Evolutionary conservation across 2,113 vertebrate genomes (phyloP).

Genomic region (Psilopogon haemacephalus): DNA sequence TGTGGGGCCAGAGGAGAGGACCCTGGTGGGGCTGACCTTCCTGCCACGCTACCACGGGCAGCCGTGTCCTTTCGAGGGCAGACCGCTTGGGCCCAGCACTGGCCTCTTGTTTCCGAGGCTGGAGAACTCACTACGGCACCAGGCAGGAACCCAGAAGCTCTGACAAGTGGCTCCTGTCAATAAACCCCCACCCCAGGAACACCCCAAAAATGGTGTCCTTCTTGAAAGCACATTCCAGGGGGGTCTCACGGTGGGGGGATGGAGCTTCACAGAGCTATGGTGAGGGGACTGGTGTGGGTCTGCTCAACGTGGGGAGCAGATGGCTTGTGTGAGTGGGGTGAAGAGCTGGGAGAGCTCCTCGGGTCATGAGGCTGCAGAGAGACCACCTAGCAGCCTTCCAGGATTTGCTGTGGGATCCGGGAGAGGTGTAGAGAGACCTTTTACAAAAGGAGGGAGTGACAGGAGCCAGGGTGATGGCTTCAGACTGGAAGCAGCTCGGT

Average conservation of each 20-base stretch:
- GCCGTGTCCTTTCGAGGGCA: slow-evolving; percentile 84
- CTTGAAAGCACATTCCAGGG: background rate
- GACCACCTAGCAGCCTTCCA: too few species aligned
- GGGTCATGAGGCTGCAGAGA: background rate
- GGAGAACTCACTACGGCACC: slow-evolving; percentile 49
- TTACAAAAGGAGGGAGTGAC: too few species aligned
- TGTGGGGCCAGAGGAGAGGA: slow-evolving; percentile 76
- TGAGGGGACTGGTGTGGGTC: background rate
- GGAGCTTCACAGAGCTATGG: background rate
- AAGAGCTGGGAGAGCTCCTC: background rate
- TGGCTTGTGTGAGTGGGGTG: fast-evolving
- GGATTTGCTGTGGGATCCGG: too few species aligned
- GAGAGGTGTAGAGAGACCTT: too few species aligned
- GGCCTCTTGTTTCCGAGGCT: slow-evolving; percentile 87
- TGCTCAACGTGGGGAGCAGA: fast-evolving
- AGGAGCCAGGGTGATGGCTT: too few species aligned
- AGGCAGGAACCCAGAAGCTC: slow-evolving; percentile 46
- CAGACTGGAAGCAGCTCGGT: too few species aligned
- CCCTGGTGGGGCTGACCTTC: slow-evolving; percentile 74
- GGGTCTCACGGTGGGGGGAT: background rate
- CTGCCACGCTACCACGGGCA: slow-evolving; percentile 76
- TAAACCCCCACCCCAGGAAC: background rate
- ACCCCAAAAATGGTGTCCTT: background rate
- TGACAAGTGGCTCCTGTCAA: background rate
- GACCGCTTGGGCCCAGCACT: slow-evolving; percentile 80